These are phyloP conservation scores for Zelleria hepariella DNA, from an alignment of 2,888 invertebrate genomes.

Conservation along the genomic window DNA sequence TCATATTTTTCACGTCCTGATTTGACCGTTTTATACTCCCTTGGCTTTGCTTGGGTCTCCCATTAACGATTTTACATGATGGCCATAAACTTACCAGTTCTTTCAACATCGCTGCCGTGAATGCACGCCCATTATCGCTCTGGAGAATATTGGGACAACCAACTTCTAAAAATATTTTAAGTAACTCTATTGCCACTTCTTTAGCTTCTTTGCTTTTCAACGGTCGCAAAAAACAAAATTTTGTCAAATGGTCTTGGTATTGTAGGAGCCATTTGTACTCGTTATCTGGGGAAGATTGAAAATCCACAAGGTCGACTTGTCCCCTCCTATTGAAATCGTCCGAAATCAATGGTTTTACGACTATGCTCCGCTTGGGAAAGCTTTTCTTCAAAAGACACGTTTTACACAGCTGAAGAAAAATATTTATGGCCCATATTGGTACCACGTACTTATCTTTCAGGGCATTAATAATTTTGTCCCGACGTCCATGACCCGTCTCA, in stretches of 20 bases:
- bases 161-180: conserved; percentile 14
- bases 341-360: conserved; percentile 22
- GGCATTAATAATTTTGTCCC: conserved; percentile 20
- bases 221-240: conserved; percentile 27
- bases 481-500: conserved; percentile 19
- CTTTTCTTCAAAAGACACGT: conserved; percentile 17
- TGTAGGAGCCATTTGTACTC: conserved; percentile 31
- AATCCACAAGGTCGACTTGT: conserved; percentile 28
- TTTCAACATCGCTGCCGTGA: conserved; percentile 16
- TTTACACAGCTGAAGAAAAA: conserved; percentile 17
- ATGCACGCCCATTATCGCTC: conserved; percentile 10
- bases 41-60: conserved; percentile 16
- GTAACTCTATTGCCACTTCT: conserved; percentile 24
- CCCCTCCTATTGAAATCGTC: conserved; percentile 24
- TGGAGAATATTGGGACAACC: conserved; percentile 15
- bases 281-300: conserved; percentile 24
- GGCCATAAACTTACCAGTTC: conserved; percentile 18
- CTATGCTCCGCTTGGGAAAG: conserved; percentile 18
- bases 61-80: conserved; percentile 17
- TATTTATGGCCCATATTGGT: conserved; percentile 15
- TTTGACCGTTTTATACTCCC: conserved; percentile 15
- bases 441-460: conserved; percentile 19
- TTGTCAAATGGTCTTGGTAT: conserved; percentile 32
- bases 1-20: conserved; percentile 24
- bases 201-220: conserved; percentile 20